Conservation (phyloP, 2,113 vertebrate genomes). For the Nycticebus coucang region DNA sequence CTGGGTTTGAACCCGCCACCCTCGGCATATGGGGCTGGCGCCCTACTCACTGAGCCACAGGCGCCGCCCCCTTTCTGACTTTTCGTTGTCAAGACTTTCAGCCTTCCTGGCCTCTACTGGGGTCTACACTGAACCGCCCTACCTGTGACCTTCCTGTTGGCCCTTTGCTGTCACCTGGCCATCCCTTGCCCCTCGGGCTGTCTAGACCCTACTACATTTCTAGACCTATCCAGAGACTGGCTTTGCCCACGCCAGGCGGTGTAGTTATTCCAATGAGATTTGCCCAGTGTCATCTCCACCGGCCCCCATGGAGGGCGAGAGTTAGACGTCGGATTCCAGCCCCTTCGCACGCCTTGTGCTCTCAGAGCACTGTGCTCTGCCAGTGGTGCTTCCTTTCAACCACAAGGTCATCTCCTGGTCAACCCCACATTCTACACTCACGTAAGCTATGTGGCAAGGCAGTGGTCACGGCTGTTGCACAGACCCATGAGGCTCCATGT, state of each 20-base stretch:
- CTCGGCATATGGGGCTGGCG: too few relatives aligned
- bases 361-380: accelerated
- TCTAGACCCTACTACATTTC: neutral
- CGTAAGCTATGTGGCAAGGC: neutral
- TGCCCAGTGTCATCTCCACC: neutral
- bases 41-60: too few relatives aligned
- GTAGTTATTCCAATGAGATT: neutral
- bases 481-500: neutral
- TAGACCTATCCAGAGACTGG: neutral
- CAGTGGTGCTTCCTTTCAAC: neutral
- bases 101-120: neutral
- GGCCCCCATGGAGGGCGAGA: accelerated
- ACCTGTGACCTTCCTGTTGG: neutral
- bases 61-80: too few relatives aligned
- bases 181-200: accelerated
- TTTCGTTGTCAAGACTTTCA: neutral
- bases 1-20: too few relatives aligned
- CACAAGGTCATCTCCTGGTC: neutral
- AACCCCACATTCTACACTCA: neutral
- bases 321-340: too few relatives aligned
- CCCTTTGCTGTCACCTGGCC: neutral
- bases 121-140: neutral
- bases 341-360: too few relatives aligned
- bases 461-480: accelerated
- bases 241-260: neutral